Conservation (phyloP, 2,797 vertebrate genomes). For the Aplochiton taeniatus region DNA sequence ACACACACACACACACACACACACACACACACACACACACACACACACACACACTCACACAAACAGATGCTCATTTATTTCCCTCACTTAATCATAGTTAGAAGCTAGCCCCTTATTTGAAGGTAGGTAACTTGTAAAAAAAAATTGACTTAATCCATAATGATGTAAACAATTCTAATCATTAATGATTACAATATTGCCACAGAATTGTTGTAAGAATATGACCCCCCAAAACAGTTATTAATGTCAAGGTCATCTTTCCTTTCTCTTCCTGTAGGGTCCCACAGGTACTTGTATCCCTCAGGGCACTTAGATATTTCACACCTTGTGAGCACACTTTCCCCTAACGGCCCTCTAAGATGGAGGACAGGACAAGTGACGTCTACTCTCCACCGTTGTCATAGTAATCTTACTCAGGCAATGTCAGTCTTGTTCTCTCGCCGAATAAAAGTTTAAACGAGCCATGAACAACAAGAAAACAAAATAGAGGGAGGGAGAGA, state of each 20-base stretch:
- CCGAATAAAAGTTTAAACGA: conserved; percentile 31
- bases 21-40: conserved; percentile 17
- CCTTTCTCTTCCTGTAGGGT: background rate
- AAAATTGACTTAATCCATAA: no score
- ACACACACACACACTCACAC: conserved; percentile 18
- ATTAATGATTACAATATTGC: no score
- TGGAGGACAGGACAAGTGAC: conserved; percentile 4
- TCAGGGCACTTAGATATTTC: background rate
- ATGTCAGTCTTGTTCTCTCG: conserved; percentile 2
- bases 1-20: conserved; percentile 12
- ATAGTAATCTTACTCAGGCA: conserved; percentile 15
- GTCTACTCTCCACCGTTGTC: conserved; percentile 16
- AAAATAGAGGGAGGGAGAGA: conserved; percentile 2
- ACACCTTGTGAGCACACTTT: no score
- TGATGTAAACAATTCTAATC: no score
- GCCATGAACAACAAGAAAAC: conserved; percentile 21
- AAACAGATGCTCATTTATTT: conserved; percentile 1
- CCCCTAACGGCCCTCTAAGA: background rate
- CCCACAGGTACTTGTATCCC: background rate
- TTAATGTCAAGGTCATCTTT: no score
- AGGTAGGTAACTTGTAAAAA: no score
- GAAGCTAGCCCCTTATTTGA: no score
- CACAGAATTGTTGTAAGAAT: no score
- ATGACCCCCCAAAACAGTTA: no score
- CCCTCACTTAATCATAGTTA: background rate